Conservation (phyloP, 2,113 vertebrate genomes). For the Aptenodytes patagonicus region DNA sequence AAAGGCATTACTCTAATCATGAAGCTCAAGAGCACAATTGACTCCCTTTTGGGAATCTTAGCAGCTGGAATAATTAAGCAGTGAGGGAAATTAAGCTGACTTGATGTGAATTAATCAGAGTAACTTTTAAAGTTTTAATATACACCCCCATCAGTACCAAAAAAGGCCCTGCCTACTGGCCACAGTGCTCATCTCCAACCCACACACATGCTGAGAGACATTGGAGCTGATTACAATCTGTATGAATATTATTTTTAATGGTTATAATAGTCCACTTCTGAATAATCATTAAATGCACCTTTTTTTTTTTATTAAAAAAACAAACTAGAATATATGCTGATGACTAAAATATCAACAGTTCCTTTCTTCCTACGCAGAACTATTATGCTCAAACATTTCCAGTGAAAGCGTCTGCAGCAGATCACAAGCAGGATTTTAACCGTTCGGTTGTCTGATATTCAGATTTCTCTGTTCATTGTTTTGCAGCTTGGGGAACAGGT, state of each 20-base stretch:
- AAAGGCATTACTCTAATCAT: not conserved
- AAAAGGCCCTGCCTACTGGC: conserved; percentile 43
- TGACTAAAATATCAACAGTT: conserved; percentile 76
- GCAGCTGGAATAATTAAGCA: conserved; percentile 4
- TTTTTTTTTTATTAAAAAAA: conserved; percentile 51
- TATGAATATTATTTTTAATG: conserved; percentile 55
- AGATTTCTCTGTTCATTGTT: conserved; percentile 27
- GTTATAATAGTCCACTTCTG: conserved; percentile 65
- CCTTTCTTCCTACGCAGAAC: conserved; percentile 68
- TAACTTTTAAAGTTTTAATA: conserved; percentile 40
- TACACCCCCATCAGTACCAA: conserved; percentile 37
- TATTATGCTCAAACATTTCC: conserved; percentile 67
- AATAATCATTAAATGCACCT: conserved; percentile 67
- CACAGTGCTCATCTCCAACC: conserved; percentile 27
- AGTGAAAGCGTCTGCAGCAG: conserved; percentile 47
- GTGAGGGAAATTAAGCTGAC: conserved; percentile 18
- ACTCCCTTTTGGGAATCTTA: conserved; percentile 1
- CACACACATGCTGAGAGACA: not conserved
- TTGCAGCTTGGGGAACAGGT: not conserved
- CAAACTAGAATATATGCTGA: conserved; percentile 60
- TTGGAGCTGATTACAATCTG: conserved; percentile 43
- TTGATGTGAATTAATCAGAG: conserved; percentile 39
- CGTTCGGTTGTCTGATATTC: not conserved
- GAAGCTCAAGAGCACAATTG: not conserved
- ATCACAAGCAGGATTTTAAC: conserved; percentile 19